Evolutionary conservation across 2,888 invertebrate species (phyloP).

Genomic region (Ryuthela nishihirai): DNA sequence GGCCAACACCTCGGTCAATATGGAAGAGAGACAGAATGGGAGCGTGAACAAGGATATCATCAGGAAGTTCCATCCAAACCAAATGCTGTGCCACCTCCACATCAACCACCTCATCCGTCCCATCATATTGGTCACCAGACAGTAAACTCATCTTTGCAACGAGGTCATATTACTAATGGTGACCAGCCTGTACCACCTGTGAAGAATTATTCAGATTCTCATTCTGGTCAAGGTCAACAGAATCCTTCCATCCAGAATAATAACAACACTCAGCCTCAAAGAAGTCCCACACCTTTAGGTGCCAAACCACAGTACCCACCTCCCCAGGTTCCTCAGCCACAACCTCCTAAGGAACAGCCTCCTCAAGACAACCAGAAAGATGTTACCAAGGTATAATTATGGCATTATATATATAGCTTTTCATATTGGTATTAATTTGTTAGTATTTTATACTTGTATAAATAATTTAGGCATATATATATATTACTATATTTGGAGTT

Average conservation of each 20-base stretch:
- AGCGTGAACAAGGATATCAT: constrained; percentile 22
- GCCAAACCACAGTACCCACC: constrained; percentile 7
- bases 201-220: constrained; percentile 11
- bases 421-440: no score
- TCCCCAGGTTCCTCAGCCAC: constrained; percentile 9
- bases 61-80: constrained; percentile 23
- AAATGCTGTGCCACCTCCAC: constrained; percentile 21
- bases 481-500: no score
- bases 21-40: constrained; percentile 21
- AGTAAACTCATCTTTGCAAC: constrained; percentile 1
- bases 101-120: constrained; percentile 7
- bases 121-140: constrained; percentile 6
- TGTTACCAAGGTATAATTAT: no score
- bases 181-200: constrained; percentile 4
- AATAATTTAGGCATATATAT: no score
- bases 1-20: constrained; percentile 10
- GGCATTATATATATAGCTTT: no score
- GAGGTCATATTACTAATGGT: constrained; percentile 11
- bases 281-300: constrained; percentile 4
- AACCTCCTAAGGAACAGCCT: constrained; percentile 8
- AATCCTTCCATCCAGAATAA: constrained; percentile 14
- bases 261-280: constrained; percentile 22
- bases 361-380: no score
- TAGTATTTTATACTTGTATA: no score
- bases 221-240: constrained; percentile 5